Base-by-base conservation (phyloP, 2,888 invertebrate species). In the Polyommatus iphigenia region DNA sequence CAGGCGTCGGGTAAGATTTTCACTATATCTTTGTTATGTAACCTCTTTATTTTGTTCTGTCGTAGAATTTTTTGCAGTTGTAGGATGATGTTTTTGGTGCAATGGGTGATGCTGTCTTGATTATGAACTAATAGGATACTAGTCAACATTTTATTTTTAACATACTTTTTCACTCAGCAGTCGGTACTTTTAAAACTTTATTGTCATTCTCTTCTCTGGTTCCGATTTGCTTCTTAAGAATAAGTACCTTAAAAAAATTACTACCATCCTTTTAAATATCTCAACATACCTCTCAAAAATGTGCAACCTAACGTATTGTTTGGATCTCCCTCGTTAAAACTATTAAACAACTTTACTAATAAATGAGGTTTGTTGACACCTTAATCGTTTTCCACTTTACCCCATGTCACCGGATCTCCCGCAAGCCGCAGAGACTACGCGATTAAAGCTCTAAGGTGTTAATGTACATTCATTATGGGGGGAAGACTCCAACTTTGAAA, bases 381-480 rank as follows among this genome's bases (percentile, higher is more conserved):
- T 67, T 29, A 73, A 73, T 46, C 73, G 46, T 46, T 46, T 46
- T 46, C 41, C 24, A 73, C 36, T 46, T 20, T 20, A 20, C 20
- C 73, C 73, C 73, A 46, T 41, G 20, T 41, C 73, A 20, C 46
- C 41, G 41, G 46, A 41, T 62, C 24, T 67, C 71, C 50, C 36
- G 50, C 62, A 50, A 77, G 24, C 77, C 77, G 50, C 73, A 59
- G 46, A 77, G 41, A 71, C 79, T 77, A 71, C 85, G 84, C 85
- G 87, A 87, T 88, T 87, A 88, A 89, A 87, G 90, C 85, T 87
- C 89, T 88, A 87, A 88, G 88, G 87, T 90, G 90, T 89, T 91
- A 91, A 91, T 90, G 88, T 86, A 85, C 89, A 90, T 90, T 90
- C 89, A 91, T 90, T 90, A 89, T 89, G 85, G 84, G 79, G 82